Base-by-base conservation (phyloP, 2,888 invertebrate species). In the Chaetogeoica ovagalla region DNA sequence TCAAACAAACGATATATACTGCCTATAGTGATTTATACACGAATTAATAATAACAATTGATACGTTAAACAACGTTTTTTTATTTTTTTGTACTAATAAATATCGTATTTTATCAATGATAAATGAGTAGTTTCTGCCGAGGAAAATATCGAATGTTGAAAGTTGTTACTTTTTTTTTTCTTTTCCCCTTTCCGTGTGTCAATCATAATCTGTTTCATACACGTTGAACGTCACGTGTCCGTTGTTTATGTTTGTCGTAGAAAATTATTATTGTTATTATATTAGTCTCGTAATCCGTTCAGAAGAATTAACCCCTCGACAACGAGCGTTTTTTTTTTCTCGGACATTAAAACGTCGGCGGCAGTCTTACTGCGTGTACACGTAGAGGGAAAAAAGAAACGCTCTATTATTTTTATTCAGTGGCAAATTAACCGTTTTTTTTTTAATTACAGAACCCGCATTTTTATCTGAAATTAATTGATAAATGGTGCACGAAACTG, bases 401-500 rank as follows among this genome's bases (percentile, higher is more conserved):
- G 4, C 7, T 43, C 15, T 11, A 48, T 39, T 19, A 57, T 74
- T 74, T 65, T 5, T 30, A 30, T 23, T 62, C 70, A 63, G 39
- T 19, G 8, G 52, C 2, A 79, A 62, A 70, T 55, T 43, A 39
- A 39, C 57, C 52, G 21, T 30, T 57, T 57, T 66, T 30, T 57
- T 57, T 66, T 75, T 75, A 66, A 75, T 66, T 66, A 23, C 55
- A 9, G 19, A 39, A 23, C 74, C 65, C 75, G 65, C 75, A 75
- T 75, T 57, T 11, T 57, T 43, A 75, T 66, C 23, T 8, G 7
- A 0, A 30, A 23, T 23, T 59, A 59, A 75, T 75, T 66, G 75
- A 66, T 43, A 75, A 75, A 75, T 75, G 75, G 43, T n/a, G 43
- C 57, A 59, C 66, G 13, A 75, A 75, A 75, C 66, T 66, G 75